phyloP scores from a whole-genome alignment of 1,140 invertebrate genomes.

The Bombus haemorrhoidalis region DNA sequence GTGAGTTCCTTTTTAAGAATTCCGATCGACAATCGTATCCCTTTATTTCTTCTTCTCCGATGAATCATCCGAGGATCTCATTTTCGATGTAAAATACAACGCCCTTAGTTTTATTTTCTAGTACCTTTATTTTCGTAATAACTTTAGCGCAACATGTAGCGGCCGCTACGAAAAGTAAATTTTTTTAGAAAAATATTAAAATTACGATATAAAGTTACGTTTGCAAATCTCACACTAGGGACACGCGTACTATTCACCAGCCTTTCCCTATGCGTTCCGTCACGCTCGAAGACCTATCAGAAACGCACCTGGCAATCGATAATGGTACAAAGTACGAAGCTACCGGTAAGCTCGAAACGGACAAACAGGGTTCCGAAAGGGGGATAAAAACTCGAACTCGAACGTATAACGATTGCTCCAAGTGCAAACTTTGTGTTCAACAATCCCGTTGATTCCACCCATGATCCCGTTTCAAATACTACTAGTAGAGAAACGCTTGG shows the following conservation, averaged over 20 bases:
- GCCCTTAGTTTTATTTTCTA: not conserved
- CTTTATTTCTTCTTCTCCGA: slow-evolving; percentile 1
- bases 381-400: slow-evolving; percentile 10
- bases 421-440: not conserved
- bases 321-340: slow-evolving; percentile 65
- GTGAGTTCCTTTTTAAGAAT: slow-evolving; percentile 12
- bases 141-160: not conserved
- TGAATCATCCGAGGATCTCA: too few relatives aligned
- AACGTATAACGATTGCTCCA: slow-evolving; percentile 22
- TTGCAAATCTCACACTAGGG: not conserved
- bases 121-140: not conserved
- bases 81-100: not conserved
- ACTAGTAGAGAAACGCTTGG: too few relatives aligned
- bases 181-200: too few relatives aligned
- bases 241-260: slow-evolving; percentile 44
- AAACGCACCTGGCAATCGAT: slow-evolving; percentile 77
- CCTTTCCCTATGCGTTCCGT: slow-evolving; percentile 58
- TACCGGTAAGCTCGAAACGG: slow-evolving; percentile 49
- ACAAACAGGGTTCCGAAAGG: slow-evolving; percentile 30
- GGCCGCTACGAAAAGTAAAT: too few relatives aligned
- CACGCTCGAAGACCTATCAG: slow-evolving; percentile 66
- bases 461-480: not conserved
- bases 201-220: not conserved
- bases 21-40: slow-evolving; percentile 25
- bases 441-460: not conserved